Conservation (phyloP, 2,888 invertebrate genomes). For the Lissonota sp. region DNA sequence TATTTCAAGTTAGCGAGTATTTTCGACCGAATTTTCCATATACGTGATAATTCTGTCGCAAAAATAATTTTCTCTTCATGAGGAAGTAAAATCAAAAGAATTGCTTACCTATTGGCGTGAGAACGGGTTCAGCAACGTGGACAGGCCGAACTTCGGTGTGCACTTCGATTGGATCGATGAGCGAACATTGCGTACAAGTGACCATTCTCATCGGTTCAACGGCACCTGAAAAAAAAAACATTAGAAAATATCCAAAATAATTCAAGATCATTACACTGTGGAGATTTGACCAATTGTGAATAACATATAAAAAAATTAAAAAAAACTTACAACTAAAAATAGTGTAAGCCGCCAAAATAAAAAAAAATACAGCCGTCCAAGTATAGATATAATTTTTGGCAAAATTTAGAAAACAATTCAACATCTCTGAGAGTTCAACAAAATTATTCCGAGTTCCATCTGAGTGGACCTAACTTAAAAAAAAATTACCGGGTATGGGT, state of each 20-base stretch:
- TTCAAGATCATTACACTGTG: neutral
- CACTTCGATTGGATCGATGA: slow-evolving; percentile 90
- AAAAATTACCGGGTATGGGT: slow-evolving; percentile 53
- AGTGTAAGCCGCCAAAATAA: neutral
- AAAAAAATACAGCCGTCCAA: neutral
- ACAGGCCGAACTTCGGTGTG: slow-evolving; percentile 90
- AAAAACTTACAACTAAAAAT: neutral
- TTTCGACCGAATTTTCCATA: neutral
- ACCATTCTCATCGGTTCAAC: slow-evolving; percentile 85
- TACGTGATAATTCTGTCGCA: neutral
- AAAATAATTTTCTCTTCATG: slow-evolving; percentile 59
- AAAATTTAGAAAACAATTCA: no score
- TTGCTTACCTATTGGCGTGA: slow-evolving; percentile 89
- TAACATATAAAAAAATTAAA: slow-evolving; percentile 7
- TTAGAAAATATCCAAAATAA: slow-evolving; percentile 5
- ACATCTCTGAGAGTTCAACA: no score
- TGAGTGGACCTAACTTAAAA: neutral
- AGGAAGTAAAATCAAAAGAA: slow-evolving; percentile 23
- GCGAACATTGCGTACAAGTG: slow-evolving; percentile 86
- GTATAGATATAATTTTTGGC: no score
- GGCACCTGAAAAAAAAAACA: slow-evolving; percentile 65
- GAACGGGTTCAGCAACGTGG: slow-evolving; percentile 90
- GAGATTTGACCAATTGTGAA: neutral
- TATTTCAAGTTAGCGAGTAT: neutral
- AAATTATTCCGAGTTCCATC: no score